phyloP scores from a whole-genome alignment of 2,888 invertebrate species.

The Hybos culiciformis region DNA sequence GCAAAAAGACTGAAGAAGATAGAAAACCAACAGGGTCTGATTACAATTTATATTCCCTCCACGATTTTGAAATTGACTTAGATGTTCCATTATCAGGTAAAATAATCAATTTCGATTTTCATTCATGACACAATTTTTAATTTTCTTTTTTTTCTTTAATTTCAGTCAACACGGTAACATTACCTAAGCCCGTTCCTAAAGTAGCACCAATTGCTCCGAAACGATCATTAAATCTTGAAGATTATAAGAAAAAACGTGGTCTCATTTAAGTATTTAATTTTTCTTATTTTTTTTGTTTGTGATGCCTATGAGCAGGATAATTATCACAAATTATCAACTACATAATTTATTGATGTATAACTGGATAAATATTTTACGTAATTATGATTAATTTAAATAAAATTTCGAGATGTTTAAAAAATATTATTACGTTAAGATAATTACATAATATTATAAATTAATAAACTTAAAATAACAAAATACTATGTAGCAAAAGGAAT shows the following conservation, averaged over 20 bases:
- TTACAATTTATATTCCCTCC: constrained; percentile 47
- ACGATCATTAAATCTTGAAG: constrained; percentile 75
- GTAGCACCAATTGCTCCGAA: constrained; percentile 70
- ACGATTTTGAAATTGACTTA: constrained; percentile 93
- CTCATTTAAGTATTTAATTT: constrained; percentile 63
- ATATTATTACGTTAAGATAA: too few relatives aligned
- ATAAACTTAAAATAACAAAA: too few relatives aligned
- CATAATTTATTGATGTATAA: too few relatives aligned
- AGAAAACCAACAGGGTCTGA: constrained; percentile 22
- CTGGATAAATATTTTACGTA: too few relatives aligned
- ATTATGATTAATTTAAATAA: too few relatives aligned
- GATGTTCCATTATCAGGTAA: constrained; percentile 70
- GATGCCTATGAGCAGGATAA: too few relatives aligned
- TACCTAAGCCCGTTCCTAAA: constrained; percentile 59
- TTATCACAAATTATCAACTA: too few relatives aligned
- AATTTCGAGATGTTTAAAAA: too few relatives aligned
- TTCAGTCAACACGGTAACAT: constrained; percentile 54
- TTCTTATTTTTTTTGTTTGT: too few relatives aligned
- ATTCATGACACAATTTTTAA: constrained; percentile 10
- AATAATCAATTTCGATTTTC: constrained; percentile 22
- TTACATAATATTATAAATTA: too few relatives aligned
- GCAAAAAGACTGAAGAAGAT: constrained; percentile 38
- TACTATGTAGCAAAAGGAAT: too few relatives aligned
- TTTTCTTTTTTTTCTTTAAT: constrained; percentile 19
- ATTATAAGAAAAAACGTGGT: constrained; percentile 85